Evolutionary conservation across 2,888 invertebrate species (phyloP).

Genomic region (Acanthosepion lycidas): DNA sequence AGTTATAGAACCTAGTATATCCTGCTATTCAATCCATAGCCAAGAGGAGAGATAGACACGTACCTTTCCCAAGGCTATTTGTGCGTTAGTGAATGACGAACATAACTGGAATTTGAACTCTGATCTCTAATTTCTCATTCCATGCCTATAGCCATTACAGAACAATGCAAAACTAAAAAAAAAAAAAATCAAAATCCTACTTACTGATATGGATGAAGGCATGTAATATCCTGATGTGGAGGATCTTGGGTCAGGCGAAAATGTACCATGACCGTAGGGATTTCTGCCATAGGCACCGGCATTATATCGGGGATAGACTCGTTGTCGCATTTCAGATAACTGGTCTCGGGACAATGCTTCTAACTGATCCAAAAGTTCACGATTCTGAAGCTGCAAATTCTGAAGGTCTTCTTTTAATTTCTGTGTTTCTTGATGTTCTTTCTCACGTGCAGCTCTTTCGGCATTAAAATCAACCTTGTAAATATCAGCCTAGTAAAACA

Average conservation of each 20-base stretch:
- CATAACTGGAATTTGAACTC: no score
- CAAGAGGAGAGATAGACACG: no score
- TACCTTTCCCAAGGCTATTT: no score
- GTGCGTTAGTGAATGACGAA: no score
- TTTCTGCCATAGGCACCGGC: background rate
- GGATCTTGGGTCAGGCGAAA: background rate
- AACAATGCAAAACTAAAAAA: no score
- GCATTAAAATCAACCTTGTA: conserved; percentile 43
- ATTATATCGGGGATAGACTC: background rate
- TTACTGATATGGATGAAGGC: background rate
- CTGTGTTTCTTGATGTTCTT: background rate
- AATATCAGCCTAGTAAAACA: conserved; percentile 35
- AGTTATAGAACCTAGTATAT: no score
- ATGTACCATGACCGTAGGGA: background rate
- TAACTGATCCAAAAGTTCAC: conserved; percentile 43
- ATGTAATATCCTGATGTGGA: background rate
- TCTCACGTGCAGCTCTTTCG: conserved; percentile 33
- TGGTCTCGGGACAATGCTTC: conserved; percentile 35
- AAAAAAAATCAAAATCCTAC: background rate
- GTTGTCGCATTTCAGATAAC: conserved; percentile 35
- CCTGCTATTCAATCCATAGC: no score
- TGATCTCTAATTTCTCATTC: no score
- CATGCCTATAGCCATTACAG: no score
- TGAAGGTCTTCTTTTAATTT: conserved; percentile 39
- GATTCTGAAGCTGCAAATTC: background rate